phyloP scores from a whole-genome alignment of 2,797 vertebrate genomes.

The Helicolenus hilgendorfi region DNA sequence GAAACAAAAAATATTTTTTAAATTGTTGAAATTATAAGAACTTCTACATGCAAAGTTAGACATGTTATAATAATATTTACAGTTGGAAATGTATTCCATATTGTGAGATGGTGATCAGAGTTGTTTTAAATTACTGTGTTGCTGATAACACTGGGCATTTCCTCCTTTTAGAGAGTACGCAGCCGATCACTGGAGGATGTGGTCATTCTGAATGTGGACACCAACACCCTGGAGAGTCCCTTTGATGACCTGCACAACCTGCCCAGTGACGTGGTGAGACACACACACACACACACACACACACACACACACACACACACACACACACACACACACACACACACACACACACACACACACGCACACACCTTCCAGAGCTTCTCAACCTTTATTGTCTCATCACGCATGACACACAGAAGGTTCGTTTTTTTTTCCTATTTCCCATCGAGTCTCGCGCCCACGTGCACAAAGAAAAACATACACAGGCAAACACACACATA shows the following conservation, averaged over 20 bases:
- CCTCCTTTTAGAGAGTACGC: slow-evolving; percentile 91
- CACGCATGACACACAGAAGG: slow-evolving; percentile 28
- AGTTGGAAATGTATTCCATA: not conserved
- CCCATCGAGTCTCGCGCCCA: not conserved
- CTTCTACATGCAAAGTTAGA: not conserved
- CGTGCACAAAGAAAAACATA: not conserved
- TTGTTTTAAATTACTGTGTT: not conserved
- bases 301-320: slow-evolving; percentile 15
- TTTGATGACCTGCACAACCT: slow-evolving; percentile 96
- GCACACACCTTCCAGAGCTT: slow-evolving; percentile 2
- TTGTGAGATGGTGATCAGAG: not conserved
- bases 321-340: slow-evolving; percentile 18
- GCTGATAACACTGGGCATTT: not conserved
- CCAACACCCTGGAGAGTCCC: slow-evolving; percentile 96
- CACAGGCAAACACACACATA: not conserved
- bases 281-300: slow-evolving; percentile 9
- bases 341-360: not conserved
- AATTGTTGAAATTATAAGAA: not conserved
- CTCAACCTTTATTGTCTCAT: slow-evolving; percentile 54
- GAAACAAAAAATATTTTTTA: not conserved
- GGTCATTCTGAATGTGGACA: slow-evolving; percentile 97
- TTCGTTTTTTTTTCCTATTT: slow-evolving; percentile 36
- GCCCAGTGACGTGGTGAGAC: slow-evolving; percentile 97
- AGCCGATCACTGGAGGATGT: slow-evolving; percentile 96
- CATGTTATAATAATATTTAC: not conserved